phyloP scores from a whole-genome alignment of 2,888 invertebrate genomes.

The Callyntrura sp. region DNA sequence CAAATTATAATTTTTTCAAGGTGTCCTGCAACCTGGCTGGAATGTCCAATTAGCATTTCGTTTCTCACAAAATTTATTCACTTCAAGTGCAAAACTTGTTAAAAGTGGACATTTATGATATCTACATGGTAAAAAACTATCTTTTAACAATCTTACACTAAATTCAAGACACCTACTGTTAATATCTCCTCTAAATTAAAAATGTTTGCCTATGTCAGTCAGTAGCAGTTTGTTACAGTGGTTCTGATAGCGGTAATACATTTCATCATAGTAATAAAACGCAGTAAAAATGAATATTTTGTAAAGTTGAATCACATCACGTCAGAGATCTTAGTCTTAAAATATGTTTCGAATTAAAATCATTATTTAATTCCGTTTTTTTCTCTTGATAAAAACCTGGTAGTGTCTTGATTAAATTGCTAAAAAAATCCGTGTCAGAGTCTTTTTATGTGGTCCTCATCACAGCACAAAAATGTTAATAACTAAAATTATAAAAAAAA shows the following conservation, averaged over 20 bases:
- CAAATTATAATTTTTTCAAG: constrained; percentile 38
- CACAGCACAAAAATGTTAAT: constrained; percentile 61
- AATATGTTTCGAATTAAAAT: constrained; percentile 31
- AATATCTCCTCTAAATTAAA: not conserved
- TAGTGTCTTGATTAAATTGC: constrained; percentile 37
- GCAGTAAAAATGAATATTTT: constrained; percentile 44
- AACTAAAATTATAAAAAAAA: constrained; percentile 24
- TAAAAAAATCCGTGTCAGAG: constrained; percentile 58
- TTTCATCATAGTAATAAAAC: not conserved
- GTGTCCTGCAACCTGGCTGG: constrained; percentile 67
- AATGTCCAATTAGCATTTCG: not conserved
- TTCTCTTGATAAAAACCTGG: constrained; percentile 26
- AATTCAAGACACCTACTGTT: constrained; percentile 25
- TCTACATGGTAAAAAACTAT: constrained; percentile 25
- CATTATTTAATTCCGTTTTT: not conserved
- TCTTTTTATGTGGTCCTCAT: constrained; percentile 57
- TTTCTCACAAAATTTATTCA: not conserved
- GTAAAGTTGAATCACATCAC: constrained; percentile 75
- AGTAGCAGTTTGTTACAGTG: constrained; percentile 21
- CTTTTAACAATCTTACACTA: not conserved
- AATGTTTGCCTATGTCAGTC: constrained; percentile 66
- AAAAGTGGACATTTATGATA: not conserved
- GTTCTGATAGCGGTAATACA: constrained; percentile 4
- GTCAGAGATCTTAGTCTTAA: constrained; percentile 78
- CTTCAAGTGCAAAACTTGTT: not conserved